Evolutionary conservation across 2,888 invertebrate species (phyloP), one percentile per base, ranked within the genome.

Genomic region (Chirona hameri): DNA sequence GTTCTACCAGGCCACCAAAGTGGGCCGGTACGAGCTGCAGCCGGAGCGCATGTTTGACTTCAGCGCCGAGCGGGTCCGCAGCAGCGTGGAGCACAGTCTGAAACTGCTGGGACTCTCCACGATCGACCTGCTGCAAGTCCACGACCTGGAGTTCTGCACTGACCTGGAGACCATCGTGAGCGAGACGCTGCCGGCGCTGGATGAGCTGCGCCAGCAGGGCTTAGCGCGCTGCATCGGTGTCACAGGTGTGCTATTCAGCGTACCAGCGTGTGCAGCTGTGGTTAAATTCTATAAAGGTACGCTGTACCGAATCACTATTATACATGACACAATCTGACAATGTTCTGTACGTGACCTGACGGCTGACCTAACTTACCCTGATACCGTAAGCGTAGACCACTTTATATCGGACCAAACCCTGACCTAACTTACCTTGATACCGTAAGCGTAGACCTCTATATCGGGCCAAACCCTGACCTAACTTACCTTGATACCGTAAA

Each of bases 51-150:
- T 95, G 93, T 97, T 98, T 87, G 95, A 98, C 88, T 98, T 96
- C 88, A 92, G 94, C 0, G 87, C 88, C 14, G 92, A 93, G 86
- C 93, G 92, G 88, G 94, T 95, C 0, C 90, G 91, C 9, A 89
- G 91, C 83, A 94, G 94, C 86, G 91, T 98, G 18, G 92, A 95
- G 82, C 91, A 90, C 82, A 96, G 96, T 84, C 90, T 98, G 81
- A 87, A 90, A 83, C 89, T 91, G 27, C 89, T 98, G 24, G 92
- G 93, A 0, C 86, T 97, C 83, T 92, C 94, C 84, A 96, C 95
- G 87, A 92, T 98, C 0, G 98, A 98, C 87, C 88, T 98, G 48
- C 92, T 98, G 86, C 96, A 97, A 96, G 91, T 97, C n/a, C 98
- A 98, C 87, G 98, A 98, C 87, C 89, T 95, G 82, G 97, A 97